Evolutionary conservation across 2,113 vertebrate species (phyloP).

Genomic region (Equus przewalskii): DNA sequence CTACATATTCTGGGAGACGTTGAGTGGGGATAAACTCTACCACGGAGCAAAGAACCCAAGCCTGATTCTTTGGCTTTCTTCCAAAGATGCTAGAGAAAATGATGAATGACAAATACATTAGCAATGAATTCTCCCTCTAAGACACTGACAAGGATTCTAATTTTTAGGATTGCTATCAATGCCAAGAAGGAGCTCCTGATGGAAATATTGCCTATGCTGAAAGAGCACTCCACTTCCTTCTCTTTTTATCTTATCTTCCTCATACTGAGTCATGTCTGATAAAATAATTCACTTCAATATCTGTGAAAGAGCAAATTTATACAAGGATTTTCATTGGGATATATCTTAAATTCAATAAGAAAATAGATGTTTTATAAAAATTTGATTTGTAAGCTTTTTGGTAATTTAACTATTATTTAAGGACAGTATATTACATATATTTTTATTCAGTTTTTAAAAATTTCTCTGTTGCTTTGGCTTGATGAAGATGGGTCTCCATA

Average conservation of each 20-base stretch:
- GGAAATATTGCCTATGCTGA: background rate
- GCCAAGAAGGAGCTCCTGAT: background rate
- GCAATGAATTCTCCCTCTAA: background rate
- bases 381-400: background rate
- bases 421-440: background rate
- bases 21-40: background rate
- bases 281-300: conserved; percentile 37
- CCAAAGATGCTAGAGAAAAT: conserved; percentile 14
- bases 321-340: background rate
- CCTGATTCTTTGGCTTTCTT: background rate
- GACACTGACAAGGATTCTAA: background rate
- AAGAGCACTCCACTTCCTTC: background rate
- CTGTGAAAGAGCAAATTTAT: background rate
- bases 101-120: background rate
- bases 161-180: background rate
- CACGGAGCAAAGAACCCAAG: background rate
- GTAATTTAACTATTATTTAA: conserved; percentile 25
- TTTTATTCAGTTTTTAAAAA: background rate
- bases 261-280: background rate
- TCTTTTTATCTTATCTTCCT: background rate
- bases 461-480: background rate
- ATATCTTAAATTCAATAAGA: conserved; percentile 30
- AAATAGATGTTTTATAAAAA: background rate
- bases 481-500: background rate
- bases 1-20: background rate